phyloP scores from a whole-genome alignment of 2,888 invertebrate species.

The Mythimna pallens region DNA sequence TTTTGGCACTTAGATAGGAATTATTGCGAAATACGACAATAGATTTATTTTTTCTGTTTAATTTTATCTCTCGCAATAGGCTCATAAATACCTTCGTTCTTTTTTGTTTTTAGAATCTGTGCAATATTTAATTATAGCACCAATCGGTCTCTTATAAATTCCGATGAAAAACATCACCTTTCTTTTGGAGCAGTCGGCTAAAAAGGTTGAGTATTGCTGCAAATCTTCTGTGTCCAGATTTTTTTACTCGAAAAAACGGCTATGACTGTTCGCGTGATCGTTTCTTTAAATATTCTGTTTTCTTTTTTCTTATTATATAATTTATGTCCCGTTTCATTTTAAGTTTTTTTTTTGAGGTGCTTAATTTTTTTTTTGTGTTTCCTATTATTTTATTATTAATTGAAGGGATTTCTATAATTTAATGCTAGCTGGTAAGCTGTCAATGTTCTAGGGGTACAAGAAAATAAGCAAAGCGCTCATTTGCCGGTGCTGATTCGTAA shows the following conservation, averaged over 20 bases:
- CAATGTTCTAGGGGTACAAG: neutral
- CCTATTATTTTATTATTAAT: neutral
- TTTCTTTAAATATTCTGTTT: conserved; percentile 19
- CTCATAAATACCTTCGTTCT: neutral
- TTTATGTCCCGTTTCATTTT: conserved; percentile 3
- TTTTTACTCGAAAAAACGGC: conserved; percentile 18
- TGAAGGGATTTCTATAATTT: neutral
- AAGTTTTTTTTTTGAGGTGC: conserved; percentile 30
- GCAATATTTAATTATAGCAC: neutral
- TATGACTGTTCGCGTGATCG: conserved; percentile 50
- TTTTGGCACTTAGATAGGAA: neutral
- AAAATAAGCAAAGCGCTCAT: neutral
- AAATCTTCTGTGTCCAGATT: conserved; percentile 1
- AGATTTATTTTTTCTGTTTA: neutral
- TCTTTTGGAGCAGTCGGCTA: neutral
- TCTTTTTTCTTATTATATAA: neutral
- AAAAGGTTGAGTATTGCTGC: conserved; percentile 40
- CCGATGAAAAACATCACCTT: neutral
- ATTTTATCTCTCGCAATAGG: neutral
- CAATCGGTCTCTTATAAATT: too few relatives aligned
- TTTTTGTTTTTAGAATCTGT: neutral
- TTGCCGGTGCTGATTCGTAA: conserved; percentile 1
- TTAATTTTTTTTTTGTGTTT: conserved; percentile 14
- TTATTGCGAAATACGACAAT: neutral
- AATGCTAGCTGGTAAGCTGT: neutral